A percentile compares a stretch with the other conserved stretches of the same genome.
Evolutionary conservation across 2,888 invertebrate genomes (phyloP).

Genomic region (Leucania comma): DNA sequence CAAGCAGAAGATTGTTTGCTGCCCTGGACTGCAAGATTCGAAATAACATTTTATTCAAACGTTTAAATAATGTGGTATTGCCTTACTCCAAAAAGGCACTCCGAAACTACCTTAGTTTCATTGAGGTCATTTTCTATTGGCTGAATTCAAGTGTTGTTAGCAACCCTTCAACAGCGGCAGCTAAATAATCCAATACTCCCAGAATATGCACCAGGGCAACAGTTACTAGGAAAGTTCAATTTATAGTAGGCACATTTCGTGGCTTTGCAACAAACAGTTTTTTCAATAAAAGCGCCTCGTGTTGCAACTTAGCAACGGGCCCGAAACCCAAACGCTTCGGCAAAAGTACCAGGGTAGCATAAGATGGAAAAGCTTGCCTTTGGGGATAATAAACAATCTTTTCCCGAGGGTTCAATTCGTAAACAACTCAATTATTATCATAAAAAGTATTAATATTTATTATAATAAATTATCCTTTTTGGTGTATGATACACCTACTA

Average conservation of each 20-base stretch:
- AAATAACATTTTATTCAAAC: too few relatives aligned
- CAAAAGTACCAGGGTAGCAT: conserved; percentile 16
- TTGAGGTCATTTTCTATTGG: too few relatives aligned
- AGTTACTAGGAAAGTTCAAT: neutral
- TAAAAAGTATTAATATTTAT: neutral
- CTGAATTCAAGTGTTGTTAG: too few relatives aligned
- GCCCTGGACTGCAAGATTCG: too few relatives aligned
- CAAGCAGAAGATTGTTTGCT: too few relatives aligned
- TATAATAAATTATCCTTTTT: neutral
- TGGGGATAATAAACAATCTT: neutral
- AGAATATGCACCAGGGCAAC: neutral
- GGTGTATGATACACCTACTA: neutral
- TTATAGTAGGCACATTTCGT: neutral
- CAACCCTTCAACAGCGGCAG: neutral
- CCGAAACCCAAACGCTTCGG: conserved; percentile 13
- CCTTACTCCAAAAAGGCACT: too few relatives aligned
- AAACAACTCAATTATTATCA: neutral
- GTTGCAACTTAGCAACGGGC: conserved; percentile 8
- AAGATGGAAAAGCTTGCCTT: neutral
- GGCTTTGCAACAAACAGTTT: neutral
- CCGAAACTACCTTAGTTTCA: too few relatives aligned
- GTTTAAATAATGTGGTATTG: too few relatives aligned
- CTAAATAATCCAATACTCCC: conserved; percentile 8
- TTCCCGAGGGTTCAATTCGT: neutral
- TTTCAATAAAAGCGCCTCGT: conserved; percentile 7